Base-by-base conservation (phyloP, 2,113 vertebrate species). In the Desmodus rotundus region DNA sequence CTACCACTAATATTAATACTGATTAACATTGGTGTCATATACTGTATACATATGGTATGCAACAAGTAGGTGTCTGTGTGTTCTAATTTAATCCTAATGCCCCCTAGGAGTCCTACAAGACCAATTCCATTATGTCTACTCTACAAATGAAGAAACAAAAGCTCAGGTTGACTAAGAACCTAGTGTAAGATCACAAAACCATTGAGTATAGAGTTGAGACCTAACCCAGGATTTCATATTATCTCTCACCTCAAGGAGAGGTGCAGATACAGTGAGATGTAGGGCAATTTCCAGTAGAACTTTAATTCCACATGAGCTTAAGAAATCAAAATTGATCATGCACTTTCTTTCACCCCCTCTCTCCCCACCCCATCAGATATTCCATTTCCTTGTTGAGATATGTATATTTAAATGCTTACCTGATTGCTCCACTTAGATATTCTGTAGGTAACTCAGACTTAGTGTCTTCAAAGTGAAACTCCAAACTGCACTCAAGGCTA, bases 311-410 rank as follows among this genome's bases (percentile, higher is more conserved):
- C 3, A 24, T 54, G 38, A 50, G 12, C 4, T 22, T 47, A 31
- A 70, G 89, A 65, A 89, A 43, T 58, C 33, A n/a, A 15, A 41
- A 28, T 31, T 5, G 0, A 12, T 36, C 10, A 8, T 3, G 0
- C 2, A 14, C 15, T 50, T 10, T 63, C 31, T 70, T 31, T 13
- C 36, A 0, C 41, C 1, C 41, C 7, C 1, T 3, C 4, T 6
- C 2, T 8, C 12, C 36, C 31, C 26, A 2, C 5, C n/a, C 22
- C 68, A 7, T 11, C 22, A 15, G 1, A 4, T 52, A 20, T 54
- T 5, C 26, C 20, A 22, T 77, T 15, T 61, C 19, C 22, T 38
- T 43, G 24, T 78, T 52, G n/a, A n/a, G n/a, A n/a, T n/a, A n/a
- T n/a, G n/a, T n/a, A n/a, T n/a, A n/a, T n/a, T n/a, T n/a, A n/a